Percentiles rank a stretch among this genome's conserved stretches.
Evolutionary conservation across 2,797 vertebrate species (phyloP).

Genomic region (Eulemur rubriventer): DNA sequence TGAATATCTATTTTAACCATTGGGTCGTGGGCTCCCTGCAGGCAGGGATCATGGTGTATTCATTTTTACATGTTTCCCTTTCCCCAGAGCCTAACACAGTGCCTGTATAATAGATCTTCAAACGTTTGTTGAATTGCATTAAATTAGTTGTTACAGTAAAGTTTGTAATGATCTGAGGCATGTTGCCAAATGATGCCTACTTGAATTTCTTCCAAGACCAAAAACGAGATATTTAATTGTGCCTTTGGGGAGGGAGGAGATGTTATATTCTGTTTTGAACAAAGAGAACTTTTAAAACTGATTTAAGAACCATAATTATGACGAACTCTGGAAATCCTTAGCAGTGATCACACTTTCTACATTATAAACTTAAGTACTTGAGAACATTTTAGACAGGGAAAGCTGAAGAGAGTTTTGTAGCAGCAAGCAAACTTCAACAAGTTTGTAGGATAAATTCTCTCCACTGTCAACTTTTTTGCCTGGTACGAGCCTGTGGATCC

Average conservation of each 20-base stretch:
- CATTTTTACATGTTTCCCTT: neutral
- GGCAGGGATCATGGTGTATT: neutral
- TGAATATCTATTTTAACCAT: neutral
- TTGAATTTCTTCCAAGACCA: constrained; percentile 69
- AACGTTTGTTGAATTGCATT: constrained; percentile 33
- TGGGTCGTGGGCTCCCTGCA: neutral
- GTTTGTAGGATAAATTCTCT: constrained; percentile 72
- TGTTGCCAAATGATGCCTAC: constrained; percentile 70
- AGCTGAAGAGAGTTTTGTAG: constrained; percentile 69
- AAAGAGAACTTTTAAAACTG: constrained; percentile 79
- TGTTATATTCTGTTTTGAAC: constrained; percentile 73
- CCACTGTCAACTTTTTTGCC: constrained; percentile 73
- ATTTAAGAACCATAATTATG: constrained; percentile 77
- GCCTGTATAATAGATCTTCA: neutral
- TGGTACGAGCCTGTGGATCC: constrained; percentile 72
- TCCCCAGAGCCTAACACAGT: neutral
- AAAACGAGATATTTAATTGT: constrained; percentile 79
- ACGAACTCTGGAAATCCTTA: constrained; percentile 71
- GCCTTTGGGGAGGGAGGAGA: constrained; percentile 30
- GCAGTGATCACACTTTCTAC: constrained; percentile 54
- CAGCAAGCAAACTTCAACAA: constrained; percentile 76
- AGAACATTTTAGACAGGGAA: constrained; percentile 72
- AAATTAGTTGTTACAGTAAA: constrained; percentile 67
- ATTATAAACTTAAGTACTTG: constrained; percentile 78
- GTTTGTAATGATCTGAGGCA: constrained; percentile 72